Evolutionary conservation across 2,113 vertebrate genomes (phyloP).

Genomic region (Charadrius vociferus): DNA sequence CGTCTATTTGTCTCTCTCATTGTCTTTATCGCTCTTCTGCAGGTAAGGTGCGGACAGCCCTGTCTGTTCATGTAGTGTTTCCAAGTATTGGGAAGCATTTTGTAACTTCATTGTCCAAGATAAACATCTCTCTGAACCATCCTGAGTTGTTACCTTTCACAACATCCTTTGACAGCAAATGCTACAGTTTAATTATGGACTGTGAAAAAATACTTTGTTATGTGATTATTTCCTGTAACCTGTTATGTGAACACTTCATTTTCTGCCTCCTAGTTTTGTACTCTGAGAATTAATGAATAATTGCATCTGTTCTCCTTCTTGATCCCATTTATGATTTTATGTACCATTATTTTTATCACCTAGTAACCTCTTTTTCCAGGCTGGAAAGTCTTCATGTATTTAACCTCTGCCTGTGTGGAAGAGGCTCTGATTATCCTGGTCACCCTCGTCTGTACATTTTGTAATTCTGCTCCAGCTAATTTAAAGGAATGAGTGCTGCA

Average conservation of each 20-base stretch:
- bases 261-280: neutral
- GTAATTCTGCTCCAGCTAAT: neutral
- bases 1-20: accelerated
- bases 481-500: neutral
- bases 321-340: neutral
- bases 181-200: neutral
- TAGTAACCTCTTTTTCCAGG: neutral
- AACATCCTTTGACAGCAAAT: neutral
- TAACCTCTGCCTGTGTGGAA: neutral
- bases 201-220: neutral
- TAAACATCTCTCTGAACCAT: neutral
- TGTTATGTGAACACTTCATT: neutral
- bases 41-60: neutral
- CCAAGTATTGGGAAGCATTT: neutral
- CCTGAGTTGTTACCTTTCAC: neutral
- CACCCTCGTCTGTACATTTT: neutral
- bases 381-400: neutral
- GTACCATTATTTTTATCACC: neutral
- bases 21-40: neutral
- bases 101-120: neutral
- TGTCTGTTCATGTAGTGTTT: neutral
- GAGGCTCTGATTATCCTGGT: neutral
- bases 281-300: neutral
- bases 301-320: neutral
- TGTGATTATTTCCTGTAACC: neutral